Evolutionary conservation across 1,140 invertebrate species (phyloP).

Genomic region (Saxidomus purpurata): DNA sequence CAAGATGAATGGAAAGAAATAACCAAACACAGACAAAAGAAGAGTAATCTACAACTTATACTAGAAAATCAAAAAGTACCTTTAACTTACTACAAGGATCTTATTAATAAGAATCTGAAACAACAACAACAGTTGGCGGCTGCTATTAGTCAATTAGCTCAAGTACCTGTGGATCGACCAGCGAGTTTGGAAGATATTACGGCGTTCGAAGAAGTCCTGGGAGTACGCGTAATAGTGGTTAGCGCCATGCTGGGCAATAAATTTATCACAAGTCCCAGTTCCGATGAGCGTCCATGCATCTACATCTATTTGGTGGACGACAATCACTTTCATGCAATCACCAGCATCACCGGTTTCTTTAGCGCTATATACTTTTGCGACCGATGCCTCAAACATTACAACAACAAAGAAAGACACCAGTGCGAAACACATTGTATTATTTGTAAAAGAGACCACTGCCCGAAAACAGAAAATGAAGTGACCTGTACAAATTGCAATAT

Average conservation of each 20-base stretch:
- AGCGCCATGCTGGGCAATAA: slow-evolving; percentile 2
- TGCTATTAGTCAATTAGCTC: not conserved
- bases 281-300: not conserved
- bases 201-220: not conserved
- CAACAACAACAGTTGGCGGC: slow-evolving; percentile 1
- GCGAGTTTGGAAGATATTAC: not conserved
- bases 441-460: no score
- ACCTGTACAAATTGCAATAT: slow-evolving; percentile 2
- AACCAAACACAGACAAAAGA: not conserved
- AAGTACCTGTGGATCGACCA: not conserved
- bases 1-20: not conserved
- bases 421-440: no score
- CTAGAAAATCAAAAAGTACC: slow-evolving; percentile 16
- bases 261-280: not conserved
- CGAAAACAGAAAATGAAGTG: not conserved
- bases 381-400: slow-evolving; percentile 39
- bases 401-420: not conserved
- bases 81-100: no score
- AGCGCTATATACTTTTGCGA: no score
- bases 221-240: slow-evolving; percentile 32
- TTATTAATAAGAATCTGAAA: not conserved
- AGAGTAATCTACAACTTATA: slow-evolving; percentile 27
- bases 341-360: no score
- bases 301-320: slow-evolving; percentile 31
- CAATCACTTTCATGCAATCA: slow-evolving; percentile 50